phyloP scores from a whole-genome alignment of 2,888 invertebrate species.

The Hipparchia sbordonii region DNA sequence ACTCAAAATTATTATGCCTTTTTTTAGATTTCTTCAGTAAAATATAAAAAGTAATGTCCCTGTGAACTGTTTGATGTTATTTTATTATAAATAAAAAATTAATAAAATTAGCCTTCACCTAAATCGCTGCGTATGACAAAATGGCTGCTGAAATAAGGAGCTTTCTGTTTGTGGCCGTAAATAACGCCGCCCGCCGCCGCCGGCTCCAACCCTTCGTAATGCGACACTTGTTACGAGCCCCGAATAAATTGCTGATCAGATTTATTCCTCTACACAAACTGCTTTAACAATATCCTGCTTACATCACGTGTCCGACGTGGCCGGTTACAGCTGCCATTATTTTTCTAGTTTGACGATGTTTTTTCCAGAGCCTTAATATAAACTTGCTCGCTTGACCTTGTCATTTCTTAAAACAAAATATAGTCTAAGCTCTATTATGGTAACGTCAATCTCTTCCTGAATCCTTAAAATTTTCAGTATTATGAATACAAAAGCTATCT shows the following conservation, averaged over 20 bases:
- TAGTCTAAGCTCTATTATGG: too few relatives aligned
- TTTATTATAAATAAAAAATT: background rate
- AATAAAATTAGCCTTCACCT: constrained; percentile 2
- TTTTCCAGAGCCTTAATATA: too few relatives aligned
- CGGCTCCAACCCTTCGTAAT: constrained; percentile 14
- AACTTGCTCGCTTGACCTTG: too few relatives aligned
- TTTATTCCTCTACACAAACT: constrained; percentile 19
- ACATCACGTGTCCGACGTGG: background rate
- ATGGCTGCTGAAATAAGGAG: constrained; percentile 21
- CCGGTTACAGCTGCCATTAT: background rate
- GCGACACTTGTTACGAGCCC: constrained; percentile 23
- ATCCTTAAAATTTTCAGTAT: too few relatives aligned
- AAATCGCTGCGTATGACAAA: constrained; percentile 16
- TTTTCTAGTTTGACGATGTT: background rate
- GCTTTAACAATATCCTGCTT: constrained; percentile 11
- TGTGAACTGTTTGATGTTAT: background rate
- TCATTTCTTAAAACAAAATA: too few relatives aligned
- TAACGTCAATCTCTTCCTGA: too few relatives aligned
- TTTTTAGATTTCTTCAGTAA: too few relatives aligned
- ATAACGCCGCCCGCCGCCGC: background rate
- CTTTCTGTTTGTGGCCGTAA: constrained; percentile 18
- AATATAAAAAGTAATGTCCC: too few relatives aligned
- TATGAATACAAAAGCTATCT: too few relatives aligned
- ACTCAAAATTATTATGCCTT: too few relatives aligned
- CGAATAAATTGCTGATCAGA: constrained; percentile 27